Conservation (phyloP, 2,113 vertebrate species). For the Physeter macrocephalus region DNA sequence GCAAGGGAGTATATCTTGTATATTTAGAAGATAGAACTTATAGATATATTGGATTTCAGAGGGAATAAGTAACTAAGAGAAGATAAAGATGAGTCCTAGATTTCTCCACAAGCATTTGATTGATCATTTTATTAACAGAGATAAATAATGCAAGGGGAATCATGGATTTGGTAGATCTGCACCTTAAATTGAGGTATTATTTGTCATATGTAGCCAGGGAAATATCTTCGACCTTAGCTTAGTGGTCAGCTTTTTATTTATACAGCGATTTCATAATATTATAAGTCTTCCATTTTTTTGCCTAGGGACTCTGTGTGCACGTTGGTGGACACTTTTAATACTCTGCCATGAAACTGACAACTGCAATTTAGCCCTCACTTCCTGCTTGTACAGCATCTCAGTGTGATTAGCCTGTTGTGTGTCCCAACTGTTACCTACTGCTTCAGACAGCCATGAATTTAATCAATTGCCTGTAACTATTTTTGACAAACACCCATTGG, state of each 20-base stretch:
- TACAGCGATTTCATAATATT: neutral
- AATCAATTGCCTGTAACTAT: neutral
- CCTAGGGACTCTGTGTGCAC: neutral
- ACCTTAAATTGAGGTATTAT: neutral
- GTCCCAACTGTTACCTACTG: neutral
- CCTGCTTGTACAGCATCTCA: neutral
- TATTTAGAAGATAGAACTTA: neutral
- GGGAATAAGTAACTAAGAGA: neutral
- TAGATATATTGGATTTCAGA: neutral
- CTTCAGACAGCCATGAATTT: neutral
- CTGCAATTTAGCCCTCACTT: neutral
- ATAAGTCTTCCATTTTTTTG: neutral
- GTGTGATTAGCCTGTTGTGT: neutral
- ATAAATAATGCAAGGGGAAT: neutral
- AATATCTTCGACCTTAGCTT: neutral
- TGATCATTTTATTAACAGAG: neutral
- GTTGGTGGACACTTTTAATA: neutral
- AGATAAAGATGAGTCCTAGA: neutral
- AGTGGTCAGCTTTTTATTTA: neutral
- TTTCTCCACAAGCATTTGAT: neutral
- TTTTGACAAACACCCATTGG: neutral
- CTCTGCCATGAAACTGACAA: neutral
- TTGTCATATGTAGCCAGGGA: neutral
- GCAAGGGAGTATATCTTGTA: neutral
- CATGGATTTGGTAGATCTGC: neutral